Conservation (phyloP, 2,113 vertebrate species). For the Vulpes ferrilata region DNA sequence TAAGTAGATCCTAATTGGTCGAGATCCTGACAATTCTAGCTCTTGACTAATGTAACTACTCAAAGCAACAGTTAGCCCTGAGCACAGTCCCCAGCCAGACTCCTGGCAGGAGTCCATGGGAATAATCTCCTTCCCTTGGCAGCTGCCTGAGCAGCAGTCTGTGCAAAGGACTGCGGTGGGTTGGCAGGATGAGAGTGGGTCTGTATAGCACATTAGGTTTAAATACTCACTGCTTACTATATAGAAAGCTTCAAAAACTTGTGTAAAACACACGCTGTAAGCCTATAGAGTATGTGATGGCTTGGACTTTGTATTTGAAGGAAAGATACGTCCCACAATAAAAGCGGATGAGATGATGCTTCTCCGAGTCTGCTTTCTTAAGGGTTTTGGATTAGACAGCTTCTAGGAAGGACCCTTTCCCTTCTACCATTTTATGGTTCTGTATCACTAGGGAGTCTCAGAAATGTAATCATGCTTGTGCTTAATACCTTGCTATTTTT, state of each 20-base stretch:
- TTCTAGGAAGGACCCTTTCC: not conserved
- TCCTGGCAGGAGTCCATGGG: constrained; percentile 57
- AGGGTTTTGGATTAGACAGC: not conserved
- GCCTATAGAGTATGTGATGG: not conserved
- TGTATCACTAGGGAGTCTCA: not conserved
- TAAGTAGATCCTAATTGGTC: not conserved
- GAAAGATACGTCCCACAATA: not conserved
- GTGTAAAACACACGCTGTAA: constrained; percentile 28
- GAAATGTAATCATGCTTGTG: not conserved
- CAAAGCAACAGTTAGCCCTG: constrained; percentile 44
- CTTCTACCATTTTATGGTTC: not conserved
- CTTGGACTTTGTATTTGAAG: not conserved
- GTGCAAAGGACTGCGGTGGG: not conserved
- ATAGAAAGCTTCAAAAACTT: constrained; percentile 36
- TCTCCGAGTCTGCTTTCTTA: not conserved
- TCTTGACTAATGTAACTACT: constrained; percentile 23
- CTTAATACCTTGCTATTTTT: not conserved
- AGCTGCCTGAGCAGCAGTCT: not conserved
- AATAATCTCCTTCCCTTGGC: constrained; percentile 51
- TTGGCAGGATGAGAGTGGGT: not conserved
- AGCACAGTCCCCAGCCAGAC: constrained; percentile 24
- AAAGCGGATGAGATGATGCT: not conserved
- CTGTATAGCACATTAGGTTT: not conserved
- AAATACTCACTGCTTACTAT: not conserved
- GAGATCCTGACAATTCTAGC: constrained; percentile 33